phyloP scores from a whole-genome alignment of 2,113 vertebrate species.

The Corythoichthys intestinalis region DNA sequence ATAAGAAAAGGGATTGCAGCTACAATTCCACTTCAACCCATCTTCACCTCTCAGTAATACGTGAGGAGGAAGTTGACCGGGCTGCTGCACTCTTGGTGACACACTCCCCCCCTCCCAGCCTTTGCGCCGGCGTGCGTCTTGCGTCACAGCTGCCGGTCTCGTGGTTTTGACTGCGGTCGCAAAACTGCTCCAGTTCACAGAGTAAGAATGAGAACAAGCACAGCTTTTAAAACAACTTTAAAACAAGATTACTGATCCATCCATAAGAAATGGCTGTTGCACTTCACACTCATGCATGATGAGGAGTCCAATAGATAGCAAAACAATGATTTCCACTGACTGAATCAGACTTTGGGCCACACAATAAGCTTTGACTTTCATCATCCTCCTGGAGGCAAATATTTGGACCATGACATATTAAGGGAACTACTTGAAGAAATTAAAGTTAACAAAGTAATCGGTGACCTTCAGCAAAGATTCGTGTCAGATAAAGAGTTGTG shows the following conservation, averaged over 20 bases:
- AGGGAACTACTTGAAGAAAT: not conserved
- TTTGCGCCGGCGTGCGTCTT: conserved; percentile 47
- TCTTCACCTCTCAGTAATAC: conserved; percentile 32
- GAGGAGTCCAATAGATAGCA: conserved; percentile 7
- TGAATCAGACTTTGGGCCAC: conserved; percentile 37
- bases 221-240: conserved; percentile 41
- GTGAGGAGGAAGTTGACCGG: conserved; percentile 53
- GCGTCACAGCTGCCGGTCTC: conserved; percentile 62
- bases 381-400: not conserved
- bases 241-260: conserved; percentile 44
- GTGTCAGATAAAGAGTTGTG: not conserved
- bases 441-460: not conserved
- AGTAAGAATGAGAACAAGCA: conserved; percentile 29
- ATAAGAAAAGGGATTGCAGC: not conserved
- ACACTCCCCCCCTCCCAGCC: conserved; percentile 64
- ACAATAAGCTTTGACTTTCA: conserved; percentile 28
- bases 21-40: conserved; percentile 27
- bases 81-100: conserved; percentile 58
- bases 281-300: conserved; percentile 30
- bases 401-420: not conserved
- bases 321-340: conserved; percentile 25
- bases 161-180: conserved; percentile 64
- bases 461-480: not conserved
- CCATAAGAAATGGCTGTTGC: conserved; percentile 29
- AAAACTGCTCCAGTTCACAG: conserved; percentile 62